Base-by-base conservation (phyloP, 1,140 invertebrate genomes). In the Laupala kohalensis region DNA sequence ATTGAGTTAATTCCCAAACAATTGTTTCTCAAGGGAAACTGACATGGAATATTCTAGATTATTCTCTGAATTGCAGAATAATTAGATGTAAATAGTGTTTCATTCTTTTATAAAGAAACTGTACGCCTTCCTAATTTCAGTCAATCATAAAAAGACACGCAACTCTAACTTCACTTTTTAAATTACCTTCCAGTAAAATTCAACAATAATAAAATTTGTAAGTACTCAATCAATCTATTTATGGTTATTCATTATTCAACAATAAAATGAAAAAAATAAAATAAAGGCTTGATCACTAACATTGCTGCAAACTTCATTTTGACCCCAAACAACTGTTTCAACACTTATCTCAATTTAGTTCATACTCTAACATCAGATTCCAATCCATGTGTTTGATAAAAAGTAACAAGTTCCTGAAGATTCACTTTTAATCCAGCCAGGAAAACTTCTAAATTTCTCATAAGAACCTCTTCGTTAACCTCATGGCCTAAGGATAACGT, bases 321-420 rank as follows among this genome's bases (percentile, higher is more conserved):
- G 9, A 53, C 37, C 37, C 37, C n/a, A n/a, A n/a, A n/a, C n/a
- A n/a, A n/a, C n/a, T 53, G 37, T 53, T 13, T 53, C 9, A 53
- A 53, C 9, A 53, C 1, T 53, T 53, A 53, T 53, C 19, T 30
- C 28, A 68, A 68, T 23, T 68, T 27, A n/a, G 24, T n/a, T 70
- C 53, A 74, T 15, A 72, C 73, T 72, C 25, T 72, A 3, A 64
- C 53, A 74, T 64, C 63, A 5, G 65, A 72, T 23, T 78, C 76
- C 24, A 80, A 72, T 70, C 77, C 69, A 71, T 81, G 68, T 6
- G 77, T 74, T 65, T 76, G 69, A 70, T 81, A 80, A 75, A 82
- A 80, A 9, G 0, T 64, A 53, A 78, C 69, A 72, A 80, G 37
- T 24, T 23, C 26, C 65, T 69, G 27, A 5, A 82, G 66, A 69